A percentile compares a stretch with the other conserved stretches of the same genome.
Conservation (phyloP, 2,113 vertebrate genomes). For the Pelodiscus sinensis region DNA sequence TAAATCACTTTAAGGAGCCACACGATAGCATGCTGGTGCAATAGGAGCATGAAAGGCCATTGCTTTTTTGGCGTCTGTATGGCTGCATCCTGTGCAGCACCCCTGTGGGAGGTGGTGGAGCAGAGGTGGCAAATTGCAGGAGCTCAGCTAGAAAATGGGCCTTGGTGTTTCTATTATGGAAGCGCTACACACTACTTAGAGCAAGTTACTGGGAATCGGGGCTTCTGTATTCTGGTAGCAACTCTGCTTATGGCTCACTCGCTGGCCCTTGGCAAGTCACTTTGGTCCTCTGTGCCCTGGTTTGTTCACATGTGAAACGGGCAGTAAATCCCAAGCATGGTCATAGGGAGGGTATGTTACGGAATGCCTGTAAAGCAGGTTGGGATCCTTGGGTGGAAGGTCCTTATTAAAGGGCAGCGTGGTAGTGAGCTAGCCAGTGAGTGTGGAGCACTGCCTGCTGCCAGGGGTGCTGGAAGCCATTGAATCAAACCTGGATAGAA, state of each 20-base stretch:
- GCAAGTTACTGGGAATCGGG: neutral
- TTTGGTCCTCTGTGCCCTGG: neutral
- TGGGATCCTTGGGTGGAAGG: neutral
- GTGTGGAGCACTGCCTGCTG: neutral
- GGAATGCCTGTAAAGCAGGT: neutral
- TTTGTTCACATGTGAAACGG: neutral
- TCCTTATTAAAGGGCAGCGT: neutral
- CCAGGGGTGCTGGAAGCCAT: too few species aligned
- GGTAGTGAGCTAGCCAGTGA: neutral
- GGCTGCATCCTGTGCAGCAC: neutral
- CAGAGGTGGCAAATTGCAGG: neutral
- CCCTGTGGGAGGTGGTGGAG: neutral
- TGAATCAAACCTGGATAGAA: too few species aligned
- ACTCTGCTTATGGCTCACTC: neutral
- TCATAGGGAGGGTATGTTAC: neutral
- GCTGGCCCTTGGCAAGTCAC: neutral
- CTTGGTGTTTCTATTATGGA: neutral
- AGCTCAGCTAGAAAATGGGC: neutral
- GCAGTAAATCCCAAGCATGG: neutral
- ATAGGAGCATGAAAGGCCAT: neutral
- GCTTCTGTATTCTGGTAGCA: neutral
- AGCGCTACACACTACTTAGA: neutral
- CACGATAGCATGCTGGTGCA: neutral
- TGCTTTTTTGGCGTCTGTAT: neutral
- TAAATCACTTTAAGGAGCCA: neutral